A percentile compares a stretch with the other conserved stretches of the same genome.
phyloP scores from a whole-genome alignment of 2,888 invertebrate species.

The Hylaea fasciaria region DNA sequence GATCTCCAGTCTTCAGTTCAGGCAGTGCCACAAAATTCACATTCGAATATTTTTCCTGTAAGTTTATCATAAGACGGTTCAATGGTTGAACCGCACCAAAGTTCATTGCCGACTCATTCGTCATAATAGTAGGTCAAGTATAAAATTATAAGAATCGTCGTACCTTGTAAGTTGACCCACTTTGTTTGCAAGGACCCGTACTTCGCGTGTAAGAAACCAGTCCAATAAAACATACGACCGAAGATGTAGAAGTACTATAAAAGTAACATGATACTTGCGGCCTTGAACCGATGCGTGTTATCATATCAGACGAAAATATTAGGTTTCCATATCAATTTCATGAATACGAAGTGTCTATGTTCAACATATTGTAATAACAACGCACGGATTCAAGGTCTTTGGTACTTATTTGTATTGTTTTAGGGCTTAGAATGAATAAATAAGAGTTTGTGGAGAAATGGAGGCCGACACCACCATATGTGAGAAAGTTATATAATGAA shows the following conservation, averaged over 20 bases:
- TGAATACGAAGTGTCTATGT: conserved; percentile 41
- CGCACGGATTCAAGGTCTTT: conserved; percentile 43
- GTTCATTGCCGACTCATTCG: conserved; percentile 10
- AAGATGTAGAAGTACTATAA: conserved; percentile 31
- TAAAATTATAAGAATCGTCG: conserved; percentile 14
- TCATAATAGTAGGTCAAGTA: conserved; percentile 23
- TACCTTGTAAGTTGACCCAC: conserved; percentile 11
- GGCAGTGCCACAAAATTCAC: no score
- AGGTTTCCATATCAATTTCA: conserved; percentile 44
- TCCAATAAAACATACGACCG: conserved; percentile 28
- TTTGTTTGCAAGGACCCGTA: conserved; percentile 15
- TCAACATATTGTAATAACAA: conserved; percentile 36
- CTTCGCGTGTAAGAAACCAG: conserved; percentile 31
- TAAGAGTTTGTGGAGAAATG: background rate
- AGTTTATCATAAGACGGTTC: no score
- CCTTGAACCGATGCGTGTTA: conserved; percentile 59
- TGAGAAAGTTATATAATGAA: background rate
- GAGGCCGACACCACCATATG: no score
- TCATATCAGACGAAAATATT: conserved; percentile 49
- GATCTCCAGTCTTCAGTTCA: no score
- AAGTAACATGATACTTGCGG: conserved; percentile 36
- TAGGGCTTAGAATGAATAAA: conserved; percentile 23
- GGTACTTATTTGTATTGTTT: conserved; percentile 38
- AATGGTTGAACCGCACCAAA: background rate
- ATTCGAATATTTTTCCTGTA: no score